phyloP scores from a whole-genome alignment of 2,888 invertebrate species.

The Drosophila cognata region DNA sequence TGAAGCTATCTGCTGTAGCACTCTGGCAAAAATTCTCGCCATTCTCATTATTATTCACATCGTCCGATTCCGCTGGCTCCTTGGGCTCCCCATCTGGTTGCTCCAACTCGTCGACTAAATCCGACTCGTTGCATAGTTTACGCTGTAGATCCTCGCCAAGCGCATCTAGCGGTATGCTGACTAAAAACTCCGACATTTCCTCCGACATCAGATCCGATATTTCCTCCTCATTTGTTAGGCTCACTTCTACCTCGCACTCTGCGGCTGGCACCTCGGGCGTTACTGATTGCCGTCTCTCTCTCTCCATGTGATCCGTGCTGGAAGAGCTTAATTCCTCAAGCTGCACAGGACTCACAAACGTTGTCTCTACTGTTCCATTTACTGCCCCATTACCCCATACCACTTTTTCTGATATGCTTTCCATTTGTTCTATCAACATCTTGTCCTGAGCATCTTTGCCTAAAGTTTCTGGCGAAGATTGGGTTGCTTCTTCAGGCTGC shows the following conservation, averaged over 20 bases:
- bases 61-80: constrained; percentile 46
- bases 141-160: constrained; percentile 63
- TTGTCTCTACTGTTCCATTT: constrained; percentile 9
- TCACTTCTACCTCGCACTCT: constrained; percentile 24
- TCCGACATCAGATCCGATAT: background rate
- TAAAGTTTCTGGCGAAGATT: background rate
- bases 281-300: background rate
- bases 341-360: constrained; percentile 39
- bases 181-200: constrained; percentile 40
- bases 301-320: constrained; percentile 34
- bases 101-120: background rate
- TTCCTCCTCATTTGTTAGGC: constrained; percentile 2
- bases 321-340: constrained; percentile 65
- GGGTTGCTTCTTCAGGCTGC: background rate
- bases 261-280: constrained; percentile 26
- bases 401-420: constrained; percentile 7
- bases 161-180: constrained; percentile 67
- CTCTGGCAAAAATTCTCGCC: constrained; percentile 74
- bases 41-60: constrained; percentile 69
- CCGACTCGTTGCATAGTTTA: constrained; percentile 28
- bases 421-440: background rate
- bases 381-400: background rate
- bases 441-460: background rate
- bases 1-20: constrained; percentile 80
- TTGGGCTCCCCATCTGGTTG: constrained; percentile 19